Evolutionary conservation across 2,113 vertebrate genomes (phyloP).

Genomic region (Ptychochromis oligacanthus): DNA sequence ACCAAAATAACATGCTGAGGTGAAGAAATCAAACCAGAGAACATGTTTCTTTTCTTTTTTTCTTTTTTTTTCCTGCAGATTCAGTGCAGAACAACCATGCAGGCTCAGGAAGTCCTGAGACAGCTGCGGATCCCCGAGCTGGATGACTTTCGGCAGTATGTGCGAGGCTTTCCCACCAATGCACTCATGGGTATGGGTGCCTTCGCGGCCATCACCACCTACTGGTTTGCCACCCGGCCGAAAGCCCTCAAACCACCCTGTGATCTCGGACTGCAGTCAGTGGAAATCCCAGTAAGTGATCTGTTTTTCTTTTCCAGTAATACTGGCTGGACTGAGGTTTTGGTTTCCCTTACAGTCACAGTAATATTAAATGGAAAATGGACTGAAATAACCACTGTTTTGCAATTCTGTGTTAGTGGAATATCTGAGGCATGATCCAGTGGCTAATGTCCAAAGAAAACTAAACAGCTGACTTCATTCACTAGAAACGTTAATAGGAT

Average conservation of each 20-base stretch:
- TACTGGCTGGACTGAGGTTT: neutral
- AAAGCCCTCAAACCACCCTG: slow-evolving; percentile 91
- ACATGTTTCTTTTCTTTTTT: neutral
- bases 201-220: slow-evolving; percentile 92
- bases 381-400: too few species aligned
- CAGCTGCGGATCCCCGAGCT: slow-evolving; percentile 93
- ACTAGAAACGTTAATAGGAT: slow-evolving; percentile 39
- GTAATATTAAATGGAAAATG: neutral
- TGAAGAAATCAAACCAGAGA: neutral
- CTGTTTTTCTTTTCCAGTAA: neutral
- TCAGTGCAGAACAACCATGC: slow-evolving; percentile 78
- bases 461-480: slow-evolving; percentile 13
- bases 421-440: neutral
- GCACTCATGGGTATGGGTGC: slow-evolving; percentile 94
- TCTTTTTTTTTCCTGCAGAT: slow-evolving; percentile 17
- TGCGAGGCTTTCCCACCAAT: slow-evolving; percentile 89
- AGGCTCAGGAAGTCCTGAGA: slow-evolving; percentile 91
- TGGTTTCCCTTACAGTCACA: neutral
- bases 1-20: neutral
- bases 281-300: slow-evolving; percentile 86
- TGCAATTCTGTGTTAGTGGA: neutral
- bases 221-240: slow-evolving; percentile 93
- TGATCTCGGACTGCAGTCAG: slow-evolving; percentile 90
- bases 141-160: slow-evolving; percentile 89
- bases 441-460: neutral